These are phyloP conservation scores for Orthonevra nobilis DNA, from an alignment of 2,888 invertebrate genomes.

Conservation along the genomic window DNA sequence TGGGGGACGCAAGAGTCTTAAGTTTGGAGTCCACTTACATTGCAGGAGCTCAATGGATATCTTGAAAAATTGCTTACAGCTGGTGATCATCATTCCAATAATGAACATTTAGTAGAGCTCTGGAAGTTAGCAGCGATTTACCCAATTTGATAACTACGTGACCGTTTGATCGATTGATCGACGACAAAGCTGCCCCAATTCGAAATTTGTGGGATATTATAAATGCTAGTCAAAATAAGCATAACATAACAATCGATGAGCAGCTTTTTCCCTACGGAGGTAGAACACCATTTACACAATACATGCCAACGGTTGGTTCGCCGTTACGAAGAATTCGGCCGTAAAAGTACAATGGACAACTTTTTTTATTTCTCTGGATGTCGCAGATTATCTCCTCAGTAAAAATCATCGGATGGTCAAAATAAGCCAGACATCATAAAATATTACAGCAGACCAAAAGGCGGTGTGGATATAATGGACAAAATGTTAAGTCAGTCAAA, in stretches of 20 bases:
- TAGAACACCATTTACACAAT: constrained; percentile 2
- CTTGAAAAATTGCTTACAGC: constrained; percentile 4
- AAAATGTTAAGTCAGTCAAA: constrained; percentile 2
- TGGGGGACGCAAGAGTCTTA: background rate
- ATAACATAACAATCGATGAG: constrained; percentile 6
- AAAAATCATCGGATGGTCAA: constrained; percentile 2
- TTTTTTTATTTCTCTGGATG: constrained; percentile 23
- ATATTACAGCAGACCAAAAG: constrained; percentile 17
- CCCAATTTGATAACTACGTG: background rate
- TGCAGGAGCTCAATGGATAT: background rate
- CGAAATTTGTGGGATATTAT: constrained; percentile 3
- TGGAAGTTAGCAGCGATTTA: background rate
- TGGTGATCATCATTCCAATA: background rate
- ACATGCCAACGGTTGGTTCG: constrained; percentile 13
- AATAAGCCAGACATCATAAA: constrained; percentile 13
- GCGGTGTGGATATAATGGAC: constrained; percentile 20
- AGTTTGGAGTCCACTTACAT: constrained; percentile 7
- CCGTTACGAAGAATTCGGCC: constrained; percentile 25
- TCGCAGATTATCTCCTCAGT: constrained; percentile 25
- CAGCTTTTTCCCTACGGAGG: background rate
- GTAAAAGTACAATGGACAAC: constrained; percentile 18
- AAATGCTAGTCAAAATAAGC: background rate
- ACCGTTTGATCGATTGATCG: background rate
- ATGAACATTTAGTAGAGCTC: background rate
- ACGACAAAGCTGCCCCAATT: constrained; percentile 4